Evolutionary conservation across 2,113 vertebrate genomes (phyloP).

Genomic region (Etia nguti): DNA sequence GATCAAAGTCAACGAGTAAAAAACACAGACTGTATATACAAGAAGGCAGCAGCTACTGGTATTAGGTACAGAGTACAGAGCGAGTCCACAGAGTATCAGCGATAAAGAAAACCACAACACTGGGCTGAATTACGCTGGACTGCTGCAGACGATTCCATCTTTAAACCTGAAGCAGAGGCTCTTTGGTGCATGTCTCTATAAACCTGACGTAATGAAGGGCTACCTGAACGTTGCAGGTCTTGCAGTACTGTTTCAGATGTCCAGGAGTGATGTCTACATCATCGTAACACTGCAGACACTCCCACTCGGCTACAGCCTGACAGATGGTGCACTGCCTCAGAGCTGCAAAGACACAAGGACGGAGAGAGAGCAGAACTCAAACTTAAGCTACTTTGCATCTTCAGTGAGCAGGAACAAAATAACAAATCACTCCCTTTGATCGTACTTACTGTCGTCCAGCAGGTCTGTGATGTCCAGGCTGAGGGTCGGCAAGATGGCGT

Average conservation of each 20-base stretch:
- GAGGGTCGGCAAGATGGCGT: conserved; percentile 74
- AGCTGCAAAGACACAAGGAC: conserved; percentile 39
- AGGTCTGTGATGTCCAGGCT: conserved; percentile 78
- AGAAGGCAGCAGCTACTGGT: neutral
- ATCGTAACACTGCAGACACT: conserved; percentile 77
- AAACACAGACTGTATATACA: neutral
- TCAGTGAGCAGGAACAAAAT: neutral
- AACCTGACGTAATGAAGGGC: neutral
- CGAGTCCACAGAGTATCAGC: neutral
- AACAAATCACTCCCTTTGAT: fast-evolving
- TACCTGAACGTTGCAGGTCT: conserved; percentile 79
- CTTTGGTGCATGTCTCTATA: neutral
- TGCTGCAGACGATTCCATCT: neutral
- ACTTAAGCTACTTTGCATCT: neutral
- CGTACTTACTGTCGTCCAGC: conserved; percentile 71
- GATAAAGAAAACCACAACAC: neutral
- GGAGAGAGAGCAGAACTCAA: neutral
- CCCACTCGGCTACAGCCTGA: conserved; percentile 74
- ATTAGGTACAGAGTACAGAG: neutral
- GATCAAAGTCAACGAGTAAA: neutral
- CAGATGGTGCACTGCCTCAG: conserved; percentile 80
- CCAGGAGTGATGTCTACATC: conserved; percentile 75
- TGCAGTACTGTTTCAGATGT: conserved; percentile 78
- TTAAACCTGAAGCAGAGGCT: neutral
- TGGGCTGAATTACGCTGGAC: neutral